phyloP scores from a whole-genome alignment of 2,888 invertebrate species.

The Stenchaetothrips biformis region DNA sequence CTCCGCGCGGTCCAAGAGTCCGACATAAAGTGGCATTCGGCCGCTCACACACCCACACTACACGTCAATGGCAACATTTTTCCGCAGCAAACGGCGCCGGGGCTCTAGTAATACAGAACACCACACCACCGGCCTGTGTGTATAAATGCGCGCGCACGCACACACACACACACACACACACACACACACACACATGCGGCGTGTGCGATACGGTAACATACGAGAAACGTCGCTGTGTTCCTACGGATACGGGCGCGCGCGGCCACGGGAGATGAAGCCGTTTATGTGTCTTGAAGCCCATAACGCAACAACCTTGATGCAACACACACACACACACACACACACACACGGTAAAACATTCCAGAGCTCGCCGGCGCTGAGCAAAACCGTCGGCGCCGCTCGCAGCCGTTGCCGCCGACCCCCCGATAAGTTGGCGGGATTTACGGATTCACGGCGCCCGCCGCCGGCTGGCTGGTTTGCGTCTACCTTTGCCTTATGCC shows the following conservation, averaged over 20 bases:
- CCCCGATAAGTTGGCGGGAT: conserved; percentile 7
- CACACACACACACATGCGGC: too few species aligned
- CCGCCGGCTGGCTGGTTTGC: neutral
- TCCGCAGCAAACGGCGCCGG: too few species aligned
- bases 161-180: neutral
- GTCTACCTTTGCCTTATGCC: neutral
- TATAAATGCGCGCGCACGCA: neutral
- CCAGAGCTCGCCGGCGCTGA: neutral
- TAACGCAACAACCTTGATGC: neutral
- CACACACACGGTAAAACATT: neutral
- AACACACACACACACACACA: neutral
- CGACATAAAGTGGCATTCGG: neutral
- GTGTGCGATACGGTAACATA: too few species aligned
- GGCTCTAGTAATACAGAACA: too few species aligned
- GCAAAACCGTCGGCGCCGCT: neutral
- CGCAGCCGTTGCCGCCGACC: neutral
- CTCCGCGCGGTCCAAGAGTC: neutral
- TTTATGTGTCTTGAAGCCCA: conserved; percentile 23
- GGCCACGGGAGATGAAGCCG: neutral
- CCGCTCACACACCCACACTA: neutral
- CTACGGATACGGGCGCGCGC: neutral
- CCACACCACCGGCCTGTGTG: too few species aligned
- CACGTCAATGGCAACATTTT: too few species aligned
- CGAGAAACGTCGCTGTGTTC: neutral
- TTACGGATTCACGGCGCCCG: neutral